Evolutionary conservation across 2,797 vertebrate genomes (phyloP).

Genomic region (Periparus ater): DNA sequence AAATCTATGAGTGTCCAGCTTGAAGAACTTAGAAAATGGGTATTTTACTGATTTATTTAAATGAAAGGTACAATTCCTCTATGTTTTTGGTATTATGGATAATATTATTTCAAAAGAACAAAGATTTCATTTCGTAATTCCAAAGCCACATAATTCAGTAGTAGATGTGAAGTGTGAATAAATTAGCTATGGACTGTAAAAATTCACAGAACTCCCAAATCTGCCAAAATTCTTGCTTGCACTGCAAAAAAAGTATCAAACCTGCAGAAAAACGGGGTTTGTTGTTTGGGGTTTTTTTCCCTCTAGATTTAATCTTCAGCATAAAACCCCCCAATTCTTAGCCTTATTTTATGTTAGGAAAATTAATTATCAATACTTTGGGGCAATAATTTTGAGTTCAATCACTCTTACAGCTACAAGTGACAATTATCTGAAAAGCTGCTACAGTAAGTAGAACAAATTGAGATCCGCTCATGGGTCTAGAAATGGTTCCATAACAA

Average conservation of each 20-base stretch:
- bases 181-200: not conserved
- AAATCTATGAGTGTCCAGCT: not conserved
- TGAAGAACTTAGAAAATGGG: not conserved
- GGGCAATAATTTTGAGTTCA: not conserved
- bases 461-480: not conserved
- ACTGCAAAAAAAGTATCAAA: not conserved
- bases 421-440: not conserved
- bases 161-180: not conserved
- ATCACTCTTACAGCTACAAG: not conserved
- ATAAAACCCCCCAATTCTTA: fast-evolving
- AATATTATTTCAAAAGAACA: not conserved
- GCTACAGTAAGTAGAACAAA: not conserved
- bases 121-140: not conserved
- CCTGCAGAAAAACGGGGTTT: not conserved
- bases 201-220: not conserved
- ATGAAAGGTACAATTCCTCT: not conserved
- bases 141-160: not conserved
- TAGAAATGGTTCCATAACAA: not conserved
- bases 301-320: not conserved
- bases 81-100: not conserved
- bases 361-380: not conserved
- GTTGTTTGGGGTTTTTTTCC: fast-evolving
- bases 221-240: not conserved
- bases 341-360: not conserved
- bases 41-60: not conserved